phyloP scores from a whole-genome alignment of 2,888 invertebrate species.

The Galeruca laticollis region DNA sequence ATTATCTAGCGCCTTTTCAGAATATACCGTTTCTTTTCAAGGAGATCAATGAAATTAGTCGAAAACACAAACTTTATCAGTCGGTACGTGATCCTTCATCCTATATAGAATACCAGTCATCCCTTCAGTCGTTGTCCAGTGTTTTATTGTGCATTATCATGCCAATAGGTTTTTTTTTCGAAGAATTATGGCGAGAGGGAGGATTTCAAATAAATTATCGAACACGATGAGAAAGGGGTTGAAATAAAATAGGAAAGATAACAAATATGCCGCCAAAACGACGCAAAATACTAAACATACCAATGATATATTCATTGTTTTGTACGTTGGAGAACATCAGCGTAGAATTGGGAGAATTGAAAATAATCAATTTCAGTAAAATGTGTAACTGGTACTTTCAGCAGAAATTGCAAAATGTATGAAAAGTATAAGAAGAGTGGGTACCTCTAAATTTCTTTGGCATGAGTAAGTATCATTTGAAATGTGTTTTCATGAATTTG shows the following conservation, averaged over 20 bases:
- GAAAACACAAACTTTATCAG: conserved; percentile 61
- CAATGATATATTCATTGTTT: conserved; percentile 65
- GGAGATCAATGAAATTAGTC: conserved; percentile 55
- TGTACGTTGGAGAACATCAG: conserved; percentile 45
- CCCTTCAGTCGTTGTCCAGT: conserved; percentile 47
- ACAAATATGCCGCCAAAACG: conserved; percentile 64
- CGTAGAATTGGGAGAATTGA: neutral
- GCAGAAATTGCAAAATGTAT: too few relatives aligned
- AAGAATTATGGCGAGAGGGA: conserved; percentile 63
- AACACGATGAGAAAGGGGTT: conserved; percentile 52
- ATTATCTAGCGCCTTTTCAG: too few relatives aligned
- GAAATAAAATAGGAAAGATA: conserved; percentile 62
- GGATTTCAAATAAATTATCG: conserved; percentile 60
- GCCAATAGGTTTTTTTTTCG: conserved; percentile 58
- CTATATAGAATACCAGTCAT: conserved; percentile 35
- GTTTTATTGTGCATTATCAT: conserved; percentile 64
- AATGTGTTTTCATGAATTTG: too few relatives aligned
- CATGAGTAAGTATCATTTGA: too few relatives aligned
- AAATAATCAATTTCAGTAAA: too few relatives aligned
- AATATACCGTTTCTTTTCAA: too few relatives aligned
- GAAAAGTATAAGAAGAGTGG: too few relatives aligned
- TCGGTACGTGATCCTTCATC: conserved; percentile 61
- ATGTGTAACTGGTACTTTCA: too few relatives aligned
- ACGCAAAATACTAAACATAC: conserved; percentile 60
- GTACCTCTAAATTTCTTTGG: too few relatives aligned